Evolutionary conservation across 2,797 vertebrate genomes (phyloP).

Genomic region (Argya squamiceps): DNA sequence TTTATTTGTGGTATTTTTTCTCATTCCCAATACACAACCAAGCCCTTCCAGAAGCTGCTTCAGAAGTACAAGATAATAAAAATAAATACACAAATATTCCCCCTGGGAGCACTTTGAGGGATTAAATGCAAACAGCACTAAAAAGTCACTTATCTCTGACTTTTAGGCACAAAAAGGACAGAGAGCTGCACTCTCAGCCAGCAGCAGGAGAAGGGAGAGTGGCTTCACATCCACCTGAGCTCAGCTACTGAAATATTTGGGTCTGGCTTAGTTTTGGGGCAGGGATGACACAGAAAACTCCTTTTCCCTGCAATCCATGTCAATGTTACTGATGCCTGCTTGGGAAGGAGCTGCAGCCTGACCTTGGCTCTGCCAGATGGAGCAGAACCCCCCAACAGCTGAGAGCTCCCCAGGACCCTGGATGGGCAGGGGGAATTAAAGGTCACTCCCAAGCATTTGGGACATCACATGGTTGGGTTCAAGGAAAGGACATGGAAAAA

Average conservation of each 20-base stretch:
- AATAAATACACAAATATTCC: not conserved
- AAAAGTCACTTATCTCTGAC: slow-evolving; percentile 18
- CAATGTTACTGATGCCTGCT: not conserved
- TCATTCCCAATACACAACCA: not conserved
- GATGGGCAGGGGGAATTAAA: not conserved
- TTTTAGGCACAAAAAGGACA: slow-evolving; percentile 30
- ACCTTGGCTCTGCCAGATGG: not conserved
- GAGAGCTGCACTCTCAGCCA: not conserved
- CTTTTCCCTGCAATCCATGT: not conserved
- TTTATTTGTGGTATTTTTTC: not conserved
- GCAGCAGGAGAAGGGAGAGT: not conserved
- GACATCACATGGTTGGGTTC: not conserved
- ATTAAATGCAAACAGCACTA: slow-evolving; percentile 17
- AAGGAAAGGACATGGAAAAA: not conserved
- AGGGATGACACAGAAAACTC: not conserved
- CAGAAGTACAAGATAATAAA: not conserved
- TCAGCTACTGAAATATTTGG: not conserved
- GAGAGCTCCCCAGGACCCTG: not conserved
- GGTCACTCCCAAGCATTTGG: not conserved
- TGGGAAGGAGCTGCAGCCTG: not conserved
- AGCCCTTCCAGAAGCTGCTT: not conserved
- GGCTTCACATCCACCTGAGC: not conserved
- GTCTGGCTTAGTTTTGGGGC: not conserved
- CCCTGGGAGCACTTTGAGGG: not conserved
- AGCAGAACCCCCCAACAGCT: not conserved